phyloP scores from a whole-genome alignment of 2,888 invertebrate genomes.

The Idaea straminata region DNA sequence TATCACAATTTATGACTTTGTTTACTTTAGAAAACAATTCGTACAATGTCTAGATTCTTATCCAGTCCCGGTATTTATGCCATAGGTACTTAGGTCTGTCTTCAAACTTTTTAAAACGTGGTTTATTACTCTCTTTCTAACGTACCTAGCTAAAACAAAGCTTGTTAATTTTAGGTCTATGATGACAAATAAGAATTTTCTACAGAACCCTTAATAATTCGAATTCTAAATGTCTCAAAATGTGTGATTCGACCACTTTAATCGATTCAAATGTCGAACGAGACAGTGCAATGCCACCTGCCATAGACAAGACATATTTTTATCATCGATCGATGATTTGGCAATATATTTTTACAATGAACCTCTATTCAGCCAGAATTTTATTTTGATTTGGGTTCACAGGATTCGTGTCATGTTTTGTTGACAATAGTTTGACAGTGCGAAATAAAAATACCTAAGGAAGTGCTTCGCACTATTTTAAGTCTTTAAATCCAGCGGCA shows the following conservation, averaged over 20 bases:
- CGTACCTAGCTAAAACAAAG: too few relatives aligned
- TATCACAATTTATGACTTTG: too few relatives aligned
- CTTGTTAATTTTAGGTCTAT: too few relatives aligned
- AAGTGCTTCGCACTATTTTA: neutral
- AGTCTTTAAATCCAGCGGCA: neutral
- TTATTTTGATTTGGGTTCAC: slow-evolving; percentile 48
- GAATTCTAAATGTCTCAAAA: slow-evolving; percentile 25
- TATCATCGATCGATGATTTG: slow-evolving; percentile 72
- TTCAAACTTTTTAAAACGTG: too few relatives aligned
- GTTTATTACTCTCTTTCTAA: too few relatives aligned
- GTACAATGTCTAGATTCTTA: too few relatives aligned
- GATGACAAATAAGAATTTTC: neutral
- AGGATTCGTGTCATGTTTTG: slow-evolving; percentile 8
- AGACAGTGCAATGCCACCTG: slow-evolving; percentile 26
- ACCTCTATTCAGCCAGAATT: slow-evolving; percentile 33
- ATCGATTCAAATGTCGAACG: slow-evolving; percentile 30
- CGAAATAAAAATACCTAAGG: neutral
- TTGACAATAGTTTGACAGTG: neutral
- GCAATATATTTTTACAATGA: slow-evolving; percentile 62
- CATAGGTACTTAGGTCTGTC: too few relatives aligned
- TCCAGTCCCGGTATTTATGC: too few relatives aligned
- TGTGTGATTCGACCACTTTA: slow-evolving; percentile 41
- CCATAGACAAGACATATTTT: slow-evolving; percentile 36
- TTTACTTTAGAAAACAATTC: too few relatives aligned
- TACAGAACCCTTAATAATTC: neutral